Percentiles rank a stretch among this genome's conserved stretches.
phyloP scores from a whole-genome alignment of 64 coral and sea anemone species.

The Stichodactyla helianthus region DNA sequence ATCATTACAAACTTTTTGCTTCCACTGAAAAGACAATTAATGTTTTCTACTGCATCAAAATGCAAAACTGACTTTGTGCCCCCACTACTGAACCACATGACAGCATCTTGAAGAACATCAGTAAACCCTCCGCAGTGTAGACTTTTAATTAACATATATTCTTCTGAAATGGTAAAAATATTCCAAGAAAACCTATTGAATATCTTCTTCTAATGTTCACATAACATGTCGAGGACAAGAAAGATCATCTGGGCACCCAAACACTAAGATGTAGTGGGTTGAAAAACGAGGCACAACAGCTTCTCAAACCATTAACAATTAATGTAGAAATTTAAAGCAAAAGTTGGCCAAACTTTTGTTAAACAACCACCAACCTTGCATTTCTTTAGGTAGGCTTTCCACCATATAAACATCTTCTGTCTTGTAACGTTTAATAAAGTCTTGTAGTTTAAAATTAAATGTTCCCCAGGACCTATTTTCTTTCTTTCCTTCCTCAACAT shows the following conservation, averaged over 20 bases:
- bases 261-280: no score
- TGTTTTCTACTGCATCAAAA: constrained; percentile 96
- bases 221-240: no score
- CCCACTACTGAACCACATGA: constrained; percentile 99
- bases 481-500: constrained; percentile 99
- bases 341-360: no score
- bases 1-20: constrained; percentile 91
- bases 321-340: no score
- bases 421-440: constrained; percentile 84
- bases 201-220: no score
- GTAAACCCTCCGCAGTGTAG: constrained; percentile 78
- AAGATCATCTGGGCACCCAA: no score
- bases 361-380: constrained; percentile 59
- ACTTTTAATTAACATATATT: constrained; percentile 78
- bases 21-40: constrained; percentile 98
- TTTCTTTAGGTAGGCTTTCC: constrained; percentile 67
- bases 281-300: no score
- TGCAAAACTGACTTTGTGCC: constrained; percentile 97
- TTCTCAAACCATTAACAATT: no score
- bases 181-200: neutral
- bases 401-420: constrained; percentile 93
- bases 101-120: constrained; percentile 72
- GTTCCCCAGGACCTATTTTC: constrained; percentile 87
- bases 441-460: constrained; percentile 87
- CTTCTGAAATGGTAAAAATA: constrained; percentile 48